Evolutionary conservation across 2,113 vertebrate species (phyloP), one percentile per base, ranked within the genome.

Genomic region (Prietella phreatophila): DNA sequence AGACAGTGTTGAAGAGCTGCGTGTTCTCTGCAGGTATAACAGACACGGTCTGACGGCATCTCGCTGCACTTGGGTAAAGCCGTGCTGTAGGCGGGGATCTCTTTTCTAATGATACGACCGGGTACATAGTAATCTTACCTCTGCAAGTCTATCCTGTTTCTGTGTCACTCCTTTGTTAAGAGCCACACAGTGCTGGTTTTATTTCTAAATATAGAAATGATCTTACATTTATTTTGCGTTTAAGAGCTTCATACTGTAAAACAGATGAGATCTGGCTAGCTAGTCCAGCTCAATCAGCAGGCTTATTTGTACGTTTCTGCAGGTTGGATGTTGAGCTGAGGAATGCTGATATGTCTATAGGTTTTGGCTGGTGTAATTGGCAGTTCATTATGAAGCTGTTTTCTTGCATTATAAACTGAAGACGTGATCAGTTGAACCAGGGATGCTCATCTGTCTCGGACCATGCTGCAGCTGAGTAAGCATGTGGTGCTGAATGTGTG

Each of bases 21-120:
- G 25, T 81, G 60, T 56, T 81, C 60, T 61, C 11, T 56, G 9
- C 78, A 81, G 76, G 60, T 86, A 27, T 80, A 67, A 36, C 53
- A 81, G 85, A 81, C 50, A 20, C 50, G 20, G 19, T 86, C 11
- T 71, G 85, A 65, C 75, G 22, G 42, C n/a, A 80, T 58, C 73
- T 50, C 75, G 20, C 85, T 50, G n/a, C 58, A 53, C 73, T 65
- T 39, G 17, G 3, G 39, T 22, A 50, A 27, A n/a, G 71, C 42
- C 19, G 20, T 33, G 73, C 27, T 61, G 85, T 25, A 79, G 58
- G 73, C 85, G 53, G 60, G n/a, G 25, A 53, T 8, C n/a, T 67
- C 47, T 79, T 10, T 47, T 73, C 39, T 63, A 78, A 86, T 47
- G 22, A 76, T 78, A 10, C 39, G 47, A 7, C 10, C 9, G 36